Base-by-base conservation (phyloP, 2,888 invertebrate species). In the Allacma fusca region DNA sequence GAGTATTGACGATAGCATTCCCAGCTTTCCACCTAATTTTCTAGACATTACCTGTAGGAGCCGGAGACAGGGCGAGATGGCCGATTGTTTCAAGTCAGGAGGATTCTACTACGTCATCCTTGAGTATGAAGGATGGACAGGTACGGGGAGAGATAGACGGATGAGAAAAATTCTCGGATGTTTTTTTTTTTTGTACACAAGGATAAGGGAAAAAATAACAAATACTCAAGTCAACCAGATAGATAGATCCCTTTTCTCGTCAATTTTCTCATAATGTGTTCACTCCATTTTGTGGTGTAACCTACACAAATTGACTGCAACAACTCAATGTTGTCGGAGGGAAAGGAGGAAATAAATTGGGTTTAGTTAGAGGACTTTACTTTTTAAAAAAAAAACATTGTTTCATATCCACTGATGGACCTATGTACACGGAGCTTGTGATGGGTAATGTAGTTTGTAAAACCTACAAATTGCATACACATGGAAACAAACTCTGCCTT, bases 91-190 rank as follows among this genome's bases (percentile, higher is more conserved):
- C 28, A 28, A 72, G 29, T 59, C 4, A 23, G 57, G 21, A 12
- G 50, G 50, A 70, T 40, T 44, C 50, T 59, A 29, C 59, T 64
- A 43, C 64, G 64, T 73, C 64, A 62, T 43, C 28, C 34, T 26
- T 64, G 73, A 73, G 73, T 40, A 64, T 62, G 64, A 73, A 73
- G 64, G 64, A 64, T 74, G 74, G 65, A 65, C 65, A 74, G 40
- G 50, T 65, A 44, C n/a, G 24, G 57, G 34, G 16, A 24, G 62
- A 71, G 57, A 57, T 73, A 73, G 73, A 73, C 73, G 73, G 73
- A 73, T 73, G 71, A 57, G 71, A 21, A 16, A 5, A 0, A 13
- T 26, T 23, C 44, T 34, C 44, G 21, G 57, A 7, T 34, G 7
- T 24, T 29, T n/a, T 23, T 69, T 69, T 23, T 69, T 24, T 16